Evolutionary conservation across 2,888 invertebrate species (phyloP).

Genomic region (Drosophila siamana): DNA sequence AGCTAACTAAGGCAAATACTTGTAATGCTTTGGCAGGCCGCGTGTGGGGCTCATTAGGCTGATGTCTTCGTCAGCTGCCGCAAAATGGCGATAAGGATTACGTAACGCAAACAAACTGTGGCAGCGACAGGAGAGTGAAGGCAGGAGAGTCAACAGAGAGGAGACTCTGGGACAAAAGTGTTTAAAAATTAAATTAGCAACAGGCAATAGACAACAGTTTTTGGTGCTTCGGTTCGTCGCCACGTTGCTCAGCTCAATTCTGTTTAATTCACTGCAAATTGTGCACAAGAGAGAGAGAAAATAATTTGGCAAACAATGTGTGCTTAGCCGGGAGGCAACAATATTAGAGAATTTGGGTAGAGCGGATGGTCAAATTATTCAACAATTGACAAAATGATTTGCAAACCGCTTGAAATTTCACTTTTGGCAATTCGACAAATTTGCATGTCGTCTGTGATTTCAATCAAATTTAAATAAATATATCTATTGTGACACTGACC

Average conservation of each 20-base stretch:
- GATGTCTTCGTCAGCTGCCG: conserved; percentile 32
- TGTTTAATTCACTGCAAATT: conserved; percentile 54
- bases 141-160: too few relatives aligned
- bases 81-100: conserved; percentile 61
- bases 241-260: conserved; percentile 9
- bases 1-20: conserved; percentile 51
- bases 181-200: conserved; percentile 44
- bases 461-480: conserved; percentile 62
- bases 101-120: conserved; percentile 34
- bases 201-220: conserved; percentile 22
- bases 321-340: too few relatives aligned
- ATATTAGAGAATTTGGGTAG: too few relatives aligned
- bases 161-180: conserved; percentile 14
- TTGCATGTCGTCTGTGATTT: conserved; percentile 44
- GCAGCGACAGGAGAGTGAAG: too few relatives aligned
- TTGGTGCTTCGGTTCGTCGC: background rate
- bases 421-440: conserved; percentile 58
- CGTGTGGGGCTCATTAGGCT: conserved; percentile 67
- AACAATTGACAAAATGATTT: conserved; percentile 47
- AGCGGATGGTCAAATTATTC: conserved; percentile 30
- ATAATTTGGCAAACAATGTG: conserved; percentile 42
- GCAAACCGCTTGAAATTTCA: conserved; percentile 41
- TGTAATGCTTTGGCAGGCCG: conserved; percentile 20
- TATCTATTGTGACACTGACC: conserved; percentile 25
- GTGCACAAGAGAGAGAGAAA: conserved; percentile 35